These are phyloP conservation scores for Hypomecis atomaria DNA, from an alignment of 2,888 invertebrate genomes.

Conservation along the genomic window DNA sequence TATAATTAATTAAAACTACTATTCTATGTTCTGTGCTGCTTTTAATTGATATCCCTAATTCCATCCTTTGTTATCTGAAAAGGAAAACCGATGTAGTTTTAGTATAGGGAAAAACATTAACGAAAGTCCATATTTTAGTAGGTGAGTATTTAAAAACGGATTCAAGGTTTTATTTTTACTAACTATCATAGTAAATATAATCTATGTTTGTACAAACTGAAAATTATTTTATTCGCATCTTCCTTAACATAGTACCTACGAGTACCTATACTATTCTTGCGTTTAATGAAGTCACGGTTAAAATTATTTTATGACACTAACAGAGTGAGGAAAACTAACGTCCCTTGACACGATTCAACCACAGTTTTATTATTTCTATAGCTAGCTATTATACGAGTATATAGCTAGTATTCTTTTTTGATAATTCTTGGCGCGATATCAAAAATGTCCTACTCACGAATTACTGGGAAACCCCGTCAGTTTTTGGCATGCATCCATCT, in stretches of 20 bases:
- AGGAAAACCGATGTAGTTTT: constrained; percentile 32
- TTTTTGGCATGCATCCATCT: constrained; percentile 33
- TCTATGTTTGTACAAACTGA: no score
- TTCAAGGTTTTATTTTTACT: no score
- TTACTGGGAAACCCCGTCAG: constrained; percentile 54
- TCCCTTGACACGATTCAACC: background rate
- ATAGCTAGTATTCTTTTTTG: background rate
- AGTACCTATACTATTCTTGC: no score
- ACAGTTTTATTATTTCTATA: background rate
- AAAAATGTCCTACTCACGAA: constrained; percentile 40
- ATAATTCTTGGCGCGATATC: constrained; percentile 47
- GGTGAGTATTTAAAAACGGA: no score
- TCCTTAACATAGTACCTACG: no score
- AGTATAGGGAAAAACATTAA: background rate
- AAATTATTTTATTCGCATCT: no score
- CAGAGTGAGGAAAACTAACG: background rate
- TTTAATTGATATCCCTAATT: constrained; percentile 72
- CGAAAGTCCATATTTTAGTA: no score
- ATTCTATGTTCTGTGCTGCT: constrained; percentile 64
- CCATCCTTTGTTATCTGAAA: constrained; percentile 81
- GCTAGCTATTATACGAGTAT: background rate
- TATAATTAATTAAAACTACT: constrained; percentile 61
- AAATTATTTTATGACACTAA: background rate
- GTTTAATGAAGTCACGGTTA: background rate
- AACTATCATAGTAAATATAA: no score